A percentile compares a stretch with the other conserved stretches of the same genome.
phyloP scores from a whole-genome alignment of 2,797 vertebrate genomes.

The Petrocephalus schoutedeni region DNA sequence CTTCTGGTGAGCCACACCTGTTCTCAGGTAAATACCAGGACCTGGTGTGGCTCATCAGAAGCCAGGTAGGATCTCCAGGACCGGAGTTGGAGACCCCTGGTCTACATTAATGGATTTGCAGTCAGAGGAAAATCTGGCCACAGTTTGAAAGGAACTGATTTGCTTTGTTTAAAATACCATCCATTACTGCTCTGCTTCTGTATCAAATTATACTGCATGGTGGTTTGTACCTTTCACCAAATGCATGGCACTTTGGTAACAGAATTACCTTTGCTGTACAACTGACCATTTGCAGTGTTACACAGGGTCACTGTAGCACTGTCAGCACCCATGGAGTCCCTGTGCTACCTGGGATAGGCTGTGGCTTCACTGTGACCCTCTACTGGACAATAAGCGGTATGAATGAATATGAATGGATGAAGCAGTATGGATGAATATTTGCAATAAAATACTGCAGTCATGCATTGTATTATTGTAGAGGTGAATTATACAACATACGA shows the following conservation, averaged over 20 bases:
- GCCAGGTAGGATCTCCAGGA: too few species aligned
- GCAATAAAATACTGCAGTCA: background rate
- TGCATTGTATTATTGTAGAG: background rate
- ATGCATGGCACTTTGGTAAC: background rate
- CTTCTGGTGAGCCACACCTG: too few species aligned
- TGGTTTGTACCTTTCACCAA: background rate
- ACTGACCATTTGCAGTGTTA: background rate
- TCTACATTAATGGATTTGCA: background rate
- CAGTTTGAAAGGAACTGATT: background rate
- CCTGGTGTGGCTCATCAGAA: too few species aligned
- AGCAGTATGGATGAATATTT: background rate
- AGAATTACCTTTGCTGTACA: background rate
- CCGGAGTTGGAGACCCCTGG: too few species aligned
- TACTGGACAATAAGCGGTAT: background rate
- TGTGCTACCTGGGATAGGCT: background rate
- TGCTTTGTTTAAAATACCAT: background rate
- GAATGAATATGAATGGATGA: background rate
- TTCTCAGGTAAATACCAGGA: too few species aligned
- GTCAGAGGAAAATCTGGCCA: background rate
- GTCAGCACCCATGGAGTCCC: background rate
- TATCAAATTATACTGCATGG: background rate
- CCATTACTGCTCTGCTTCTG: background rate
- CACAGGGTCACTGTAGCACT: background rate
- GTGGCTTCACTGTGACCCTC: background rate
- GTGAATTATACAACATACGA: background rate